Percentiles rank a stretch among this genome's conserved stretches.
Conservation (phyloP, 2,797 vertebrate genomes). For the Cuniculus paca region DNA sequence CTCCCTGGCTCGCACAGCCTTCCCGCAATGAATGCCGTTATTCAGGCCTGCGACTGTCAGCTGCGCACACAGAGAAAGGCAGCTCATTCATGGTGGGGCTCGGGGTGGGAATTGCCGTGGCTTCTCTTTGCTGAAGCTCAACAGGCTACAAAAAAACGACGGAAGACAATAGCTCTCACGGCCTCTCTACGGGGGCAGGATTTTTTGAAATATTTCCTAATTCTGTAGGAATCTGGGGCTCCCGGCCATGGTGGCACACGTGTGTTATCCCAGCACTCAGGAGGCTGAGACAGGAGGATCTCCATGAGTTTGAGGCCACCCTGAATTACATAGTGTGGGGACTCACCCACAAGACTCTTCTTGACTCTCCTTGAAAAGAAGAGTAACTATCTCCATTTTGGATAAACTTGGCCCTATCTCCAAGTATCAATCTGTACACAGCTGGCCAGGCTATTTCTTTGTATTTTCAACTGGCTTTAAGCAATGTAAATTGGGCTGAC, state of each 20-base stretch:
- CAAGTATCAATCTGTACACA: no score
- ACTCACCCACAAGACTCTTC: no score
- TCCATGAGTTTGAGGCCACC: not conserved
- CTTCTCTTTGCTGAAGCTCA: constrained; percentile 62
- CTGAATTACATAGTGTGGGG: not conserved
- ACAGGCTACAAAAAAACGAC: constrained; percentile 16
- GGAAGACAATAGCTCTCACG: constrained; percentile 59
- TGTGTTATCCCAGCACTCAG: not conserved
- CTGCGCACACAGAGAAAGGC: constrained; percentile 50
- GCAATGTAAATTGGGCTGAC: no score
- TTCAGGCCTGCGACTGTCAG: constrained; percentile 65
- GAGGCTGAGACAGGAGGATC: not conserved
- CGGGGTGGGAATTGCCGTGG: constrained; percentile 61
- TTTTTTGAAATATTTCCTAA: constrained; percentile 52
- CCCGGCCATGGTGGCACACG: not conserved
- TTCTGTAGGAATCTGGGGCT: not conserved
- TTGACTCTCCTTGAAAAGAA: no score
- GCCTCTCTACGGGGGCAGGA: not conserved
- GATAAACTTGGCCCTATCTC: no score
- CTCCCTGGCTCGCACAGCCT: constrained; percentile 59
- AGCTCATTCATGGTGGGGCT: constrained; percentile 61
- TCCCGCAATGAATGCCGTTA: constrained; percentile 73
- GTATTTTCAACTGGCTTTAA: no score
- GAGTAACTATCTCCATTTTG: no score
- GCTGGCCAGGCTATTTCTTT: no score